Evolutionary conservation across 30 jellyfish, hydroid and myxozoan genomes (phyloP).

Genomic region (Sanderia malayensis): DNA sequence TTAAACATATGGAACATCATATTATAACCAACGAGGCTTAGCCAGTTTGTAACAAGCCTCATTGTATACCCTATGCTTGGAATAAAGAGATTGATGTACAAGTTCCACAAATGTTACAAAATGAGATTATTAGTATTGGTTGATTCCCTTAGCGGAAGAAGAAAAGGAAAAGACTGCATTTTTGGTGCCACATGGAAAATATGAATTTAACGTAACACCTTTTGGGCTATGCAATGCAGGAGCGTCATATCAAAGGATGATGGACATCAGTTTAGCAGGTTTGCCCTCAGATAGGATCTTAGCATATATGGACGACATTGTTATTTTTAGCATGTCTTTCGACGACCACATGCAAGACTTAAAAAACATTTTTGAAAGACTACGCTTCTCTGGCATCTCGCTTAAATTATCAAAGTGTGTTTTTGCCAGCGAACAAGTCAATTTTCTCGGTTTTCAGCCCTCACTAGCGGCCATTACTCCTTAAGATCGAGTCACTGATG

Average conservation of each 20-base stretch:
- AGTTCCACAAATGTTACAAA: conserved; percentile 31
- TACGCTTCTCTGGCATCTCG: conserved; percentile 3
- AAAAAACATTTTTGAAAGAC: neutral
- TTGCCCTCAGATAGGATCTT: conserved; percentile 2
- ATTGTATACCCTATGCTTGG: conserved; percentile 29
- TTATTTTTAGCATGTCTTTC: neutral
- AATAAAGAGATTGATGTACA: conserved; percentile 30
- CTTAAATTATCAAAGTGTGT: neutral
- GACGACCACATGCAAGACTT: neutral
- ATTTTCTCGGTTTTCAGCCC: conserved; percentile 13
- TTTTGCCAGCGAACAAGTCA: conserved; percentile 13
- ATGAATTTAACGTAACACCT: conserved; percentile 5
- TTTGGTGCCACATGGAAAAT: neutral
- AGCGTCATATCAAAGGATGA: conserved; percentile 17
- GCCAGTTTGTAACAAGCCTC: conserved; percentile 29
- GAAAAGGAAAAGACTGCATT: conserved; percentile 8
- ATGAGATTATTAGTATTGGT: conserved; percentile 27
- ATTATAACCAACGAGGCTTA: conserved; percentile 26
- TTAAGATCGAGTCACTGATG: neutral
- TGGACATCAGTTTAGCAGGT: conserved; percentile 3
- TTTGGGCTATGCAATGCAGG: no score
- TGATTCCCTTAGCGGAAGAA: neutral
- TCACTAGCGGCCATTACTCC: conserved; percentile 8
- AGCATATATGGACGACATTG: conserved; percentile 8
- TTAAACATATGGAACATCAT: conserved; percentile 14